phyloP scores from a whole-genome alignment of 2,888 invertebrate genomes.

The Lottia scabra region DNA sequence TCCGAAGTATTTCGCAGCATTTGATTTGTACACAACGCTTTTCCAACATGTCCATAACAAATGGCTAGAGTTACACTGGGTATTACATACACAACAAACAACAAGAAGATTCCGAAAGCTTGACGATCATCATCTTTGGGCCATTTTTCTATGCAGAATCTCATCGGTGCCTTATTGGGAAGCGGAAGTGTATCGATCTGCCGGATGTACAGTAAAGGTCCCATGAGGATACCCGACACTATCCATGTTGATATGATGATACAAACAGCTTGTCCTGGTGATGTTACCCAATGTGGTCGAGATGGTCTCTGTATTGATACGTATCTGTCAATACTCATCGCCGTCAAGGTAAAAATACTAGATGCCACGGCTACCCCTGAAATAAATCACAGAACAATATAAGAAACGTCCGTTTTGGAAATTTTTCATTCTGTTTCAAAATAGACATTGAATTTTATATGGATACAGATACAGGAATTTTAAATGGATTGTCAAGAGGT shows the following conservation, averaged over 20 bases:
- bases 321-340: conserved; percentile 81
- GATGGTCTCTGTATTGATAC: conserved; percentile 81
- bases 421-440: too few species aligned
- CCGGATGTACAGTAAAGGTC: conserved; percentile 75
- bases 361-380: conserved; percentile 77
- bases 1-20: conserved; percentile 47
- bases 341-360: conserved; percentile 83
- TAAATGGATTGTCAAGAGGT: too few species aligned
- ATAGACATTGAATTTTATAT: too few species aligned
- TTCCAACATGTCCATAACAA: conserved; percentile 68
- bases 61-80: conserved; percentile 74
- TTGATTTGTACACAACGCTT: conserved; percentile 69
- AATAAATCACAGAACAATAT: conserved; percentile 13
- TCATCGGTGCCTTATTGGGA: conserved; percentile 45
- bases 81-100: conserved; percentile 81
- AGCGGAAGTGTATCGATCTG: conserved; percentile 52
- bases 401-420: too few species aligned
- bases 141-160: conserved; percentile 78
- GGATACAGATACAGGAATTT: too few species aligned
- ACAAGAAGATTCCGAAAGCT: conserved; percentile 78
- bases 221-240: conserved; percentile 77
- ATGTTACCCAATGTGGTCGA: conserved; percentile 79
- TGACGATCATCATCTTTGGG: conserved; percentile 71
- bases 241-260: conserved; percentile 77
- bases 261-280: conserved; percentile 76